Conservation (phyloP, 2,113 vertebrate species). For the Halichoeres trimaculatus region DNA sequence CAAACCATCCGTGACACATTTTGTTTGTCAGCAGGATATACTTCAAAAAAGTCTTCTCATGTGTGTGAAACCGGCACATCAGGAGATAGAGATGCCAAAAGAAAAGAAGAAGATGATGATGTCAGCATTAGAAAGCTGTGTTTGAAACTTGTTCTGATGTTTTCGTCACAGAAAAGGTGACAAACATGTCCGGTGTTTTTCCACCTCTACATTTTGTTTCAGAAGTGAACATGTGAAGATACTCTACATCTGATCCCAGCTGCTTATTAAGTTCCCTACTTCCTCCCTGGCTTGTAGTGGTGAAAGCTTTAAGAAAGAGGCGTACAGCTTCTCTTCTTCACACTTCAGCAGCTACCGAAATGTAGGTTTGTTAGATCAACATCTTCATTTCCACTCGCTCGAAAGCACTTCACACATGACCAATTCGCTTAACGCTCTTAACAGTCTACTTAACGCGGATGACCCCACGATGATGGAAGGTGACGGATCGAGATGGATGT, state of each 20-base stretch:
- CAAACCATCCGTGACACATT: slow-evolving; percentile 19
- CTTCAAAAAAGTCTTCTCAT: slow-evolving; percentile 29
- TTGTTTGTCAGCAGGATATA: no score
- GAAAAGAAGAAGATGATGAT: background rate
- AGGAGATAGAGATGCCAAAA: background rate
- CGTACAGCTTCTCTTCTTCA: slow-evolving; percentile 9
- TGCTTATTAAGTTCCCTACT: slow-evolving; percentile 5
- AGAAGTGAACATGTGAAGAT: background rate
- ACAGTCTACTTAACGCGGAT: slow-evolving; percentile 48
- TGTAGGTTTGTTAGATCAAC: slow-evolving; percentile 56
- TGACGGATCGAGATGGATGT: slow-evolving; percentile 58
- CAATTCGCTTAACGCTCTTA: slow-evolving; percentile 57
- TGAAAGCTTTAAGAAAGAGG: background rate
- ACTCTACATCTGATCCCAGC: slow-evolving; percentile 1
- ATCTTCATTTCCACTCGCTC: slow-evolving; percentile 58
- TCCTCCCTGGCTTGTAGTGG: slow-evolving; percentile 7
- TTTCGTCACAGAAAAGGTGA: slow-evolving; percentile 16
- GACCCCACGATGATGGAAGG: slow-evolving; percentile 62
- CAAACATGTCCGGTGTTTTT: slow-evolving; percentile 8
- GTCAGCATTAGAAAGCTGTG: slow-evolving; percentile 7
- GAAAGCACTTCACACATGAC: slow-evolving; percentile 63
- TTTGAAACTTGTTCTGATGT: slow-evolving; percentile 12
- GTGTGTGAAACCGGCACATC: background rate
- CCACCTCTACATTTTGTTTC: slow-evolving; percentile 14
- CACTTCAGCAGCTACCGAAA: slow-evolving; percentile 31